These are phyloP conservation scores for Anneissia japonica DNA, from an alignment of 35 echinoderm and acorn worm species.

Conservation along the genomic window DNA sequence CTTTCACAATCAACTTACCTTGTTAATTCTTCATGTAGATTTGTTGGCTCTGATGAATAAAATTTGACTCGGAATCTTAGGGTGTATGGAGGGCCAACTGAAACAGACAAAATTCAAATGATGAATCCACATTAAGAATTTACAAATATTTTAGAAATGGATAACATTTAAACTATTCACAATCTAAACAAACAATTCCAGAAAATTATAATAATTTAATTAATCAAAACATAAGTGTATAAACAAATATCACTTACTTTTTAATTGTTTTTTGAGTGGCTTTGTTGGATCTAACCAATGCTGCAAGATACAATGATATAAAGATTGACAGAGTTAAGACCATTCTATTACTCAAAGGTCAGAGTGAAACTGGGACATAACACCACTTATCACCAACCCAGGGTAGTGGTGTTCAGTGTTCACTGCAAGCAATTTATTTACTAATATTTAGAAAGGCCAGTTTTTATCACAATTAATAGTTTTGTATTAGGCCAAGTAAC, in stretches of 20 bases:
- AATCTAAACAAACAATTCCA: too few relatives aligned
- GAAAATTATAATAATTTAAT: not conserved
- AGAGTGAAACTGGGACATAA: too few relatives aligned
- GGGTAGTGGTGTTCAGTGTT: too few relatives aligned
- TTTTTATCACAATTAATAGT: too few relatives aligned
- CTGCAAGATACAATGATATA: constrained; percentile 43
- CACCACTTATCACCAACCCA: too few relatives aligned
- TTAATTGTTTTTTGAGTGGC: constrained; percentile 82
- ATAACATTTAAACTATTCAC: too few relatives aligned
- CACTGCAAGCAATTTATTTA: too few relatives aligned
- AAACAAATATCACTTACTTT: constrained; percentile 59
- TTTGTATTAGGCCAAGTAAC: too few relatives aligned
- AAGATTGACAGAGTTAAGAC: not conserved
- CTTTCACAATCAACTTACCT: constrained; percentile 36
- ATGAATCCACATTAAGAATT: too few relatives aligned
- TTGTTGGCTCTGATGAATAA: constrained; percentile 94
- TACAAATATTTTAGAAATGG: too few relatives aligned
- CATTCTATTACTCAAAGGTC: too few relatives aligned
- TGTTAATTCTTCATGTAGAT: constrained; percentile 92
- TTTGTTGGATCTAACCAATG: constrained; percentile 94
- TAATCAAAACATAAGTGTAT: not conserved
- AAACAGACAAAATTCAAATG: constrained; percentile 16
- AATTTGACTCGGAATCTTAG: constrained; percentile 85
- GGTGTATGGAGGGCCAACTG: constrained; percentile 77
- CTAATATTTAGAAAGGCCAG: too few relatives aligned